phyloP scores from a whole-genome alignment of 2,113 vertebrate genomes.

The Marmota monax region DNA sequence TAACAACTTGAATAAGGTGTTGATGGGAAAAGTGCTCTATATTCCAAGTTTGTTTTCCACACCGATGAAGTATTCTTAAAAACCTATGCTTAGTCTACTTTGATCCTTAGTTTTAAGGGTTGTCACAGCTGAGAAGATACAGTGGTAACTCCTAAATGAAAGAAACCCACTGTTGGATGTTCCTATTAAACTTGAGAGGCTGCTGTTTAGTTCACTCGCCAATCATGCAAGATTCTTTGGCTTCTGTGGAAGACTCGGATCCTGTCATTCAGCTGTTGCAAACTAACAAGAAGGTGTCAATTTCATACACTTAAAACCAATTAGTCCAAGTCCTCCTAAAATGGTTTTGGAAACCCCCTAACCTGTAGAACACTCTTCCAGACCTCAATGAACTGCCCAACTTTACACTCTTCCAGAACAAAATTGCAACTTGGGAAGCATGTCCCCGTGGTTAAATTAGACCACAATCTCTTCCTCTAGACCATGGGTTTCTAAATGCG shows the following conservation, averaged over 20 bases:
- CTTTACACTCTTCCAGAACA: not conserved
- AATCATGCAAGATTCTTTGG: not conserved
- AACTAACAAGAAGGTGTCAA: constrained; percentile 5
- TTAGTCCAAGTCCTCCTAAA: not conserved
- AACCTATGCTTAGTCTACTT: not conserved
- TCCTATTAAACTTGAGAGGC: not conserved
- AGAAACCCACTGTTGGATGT: not conserved
- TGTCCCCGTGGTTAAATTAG: not conserved
- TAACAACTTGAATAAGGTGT: not conserved
- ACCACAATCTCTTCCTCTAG: not conserved
- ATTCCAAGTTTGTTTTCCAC: not conserved
- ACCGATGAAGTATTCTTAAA: not conserved
- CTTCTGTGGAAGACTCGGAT: not conserved
- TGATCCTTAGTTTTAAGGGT: not conserved
- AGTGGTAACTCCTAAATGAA: not conserved
- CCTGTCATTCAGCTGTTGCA: not conserved
- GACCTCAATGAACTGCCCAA: not conserved
- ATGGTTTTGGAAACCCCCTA: constrained; percentile 35
- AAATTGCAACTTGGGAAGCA: not conserved
- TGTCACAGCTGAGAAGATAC: not conserved
- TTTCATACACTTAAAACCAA: not conserved
- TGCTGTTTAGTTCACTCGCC: not conserved
- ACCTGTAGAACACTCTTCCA: not conserved
- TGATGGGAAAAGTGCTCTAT: not conserved
- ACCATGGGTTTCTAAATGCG: not conserved